Base-by-base conservation (phyloP, 1,140 invertebrate genomes). In the Diprion similis region DNA sequence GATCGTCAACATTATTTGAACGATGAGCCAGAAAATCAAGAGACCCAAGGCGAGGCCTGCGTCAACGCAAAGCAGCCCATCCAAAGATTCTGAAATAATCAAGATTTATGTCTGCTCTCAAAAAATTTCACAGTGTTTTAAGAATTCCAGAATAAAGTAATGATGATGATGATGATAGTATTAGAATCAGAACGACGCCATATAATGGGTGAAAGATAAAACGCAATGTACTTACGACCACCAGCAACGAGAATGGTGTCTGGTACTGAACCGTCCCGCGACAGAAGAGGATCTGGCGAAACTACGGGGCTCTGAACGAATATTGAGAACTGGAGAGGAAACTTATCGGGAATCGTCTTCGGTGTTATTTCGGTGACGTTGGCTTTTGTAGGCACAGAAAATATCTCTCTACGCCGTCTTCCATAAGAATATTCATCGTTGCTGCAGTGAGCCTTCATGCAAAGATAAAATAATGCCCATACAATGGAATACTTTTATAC, bases 261-360 rank as follows among this genome's bases (percentile, higher is more conserved):
- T 2, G 82, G 79, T 48, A 71, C 76, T 8, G 71, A 7, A 24
- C 77, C 75, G 11, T 82, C 80, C 10, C 76, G 81, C 15, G 81
- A 76, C 19, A 78, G 71, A 47, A 83, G 70, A 37, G 78, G 82
- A 74, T 80, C 80, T 2, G 84, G 77, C 6, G 74, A 79, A 47
- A 82, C 78, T n/a, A 80, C 74, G 37, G 73, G 78, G 76, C 79
- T 83, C 73, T 76, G 78, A 66, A 89, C 87, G 46, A 88, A 83
- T 47, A 89, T 85, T 0, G 81, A 82, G 11, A 84, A 74, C 74
- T 88, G 83, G 8, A 89, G 75, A 9, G 86, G 81, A 17, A 89
- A 76, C 71, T 87, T 81, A 15, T 86, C 83, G 1, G 77, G 73
- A 0, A 78, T 77, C 45, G 11, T 74, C 73, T 15, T 80, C 9